A percentile compares a stretch with the other conserved stretches of the same genome.
phyloP scores from a whole-genome alignment of 2,888 invertebrate genomes.

The Boloria selene region DNA sequence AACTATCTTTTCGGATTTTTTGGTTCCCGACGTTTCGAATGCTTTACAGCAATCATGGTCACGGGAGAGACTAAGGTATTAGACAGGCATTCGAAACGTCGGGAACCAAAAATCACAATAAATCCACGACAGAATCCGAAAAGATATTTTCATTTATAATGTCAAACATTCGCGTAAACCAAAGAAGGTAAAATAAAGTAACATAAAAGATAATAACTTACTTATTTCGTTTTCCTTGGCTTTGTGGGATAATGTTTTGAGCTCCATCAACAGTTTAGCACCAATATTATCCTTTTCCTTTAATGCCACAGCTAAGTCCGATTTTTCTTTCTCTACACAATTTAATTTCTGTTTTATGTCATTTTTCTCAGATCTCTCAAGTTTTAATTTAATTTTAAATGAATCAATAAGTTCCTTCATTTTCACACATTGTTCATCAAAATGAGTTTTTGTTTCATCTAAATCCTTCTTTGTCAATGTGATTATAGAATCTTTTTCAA shows the following conservation, averaged over 20 bases:
- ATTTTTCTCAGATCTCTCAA: conserved; percentile 43
- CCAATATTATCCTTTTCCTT: conserved; percentile 45
- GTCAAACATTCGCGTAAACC: too few relatives aligned
- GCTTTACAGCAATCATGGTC: too few relatives aligned
- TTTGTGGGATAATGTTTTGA: conserved; percentile 39
- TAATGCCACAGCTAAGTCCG: conserved; percentile 44
- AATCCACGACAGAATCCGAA: too few relatives aligned
- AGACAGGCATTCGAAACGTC: too few relatives aligned
- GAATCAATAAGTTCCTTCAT: conserved; percentile 43
- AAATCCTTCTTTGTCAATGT: conserved; percentile 43
- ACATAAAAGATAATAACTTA: conserved; percentile 28
- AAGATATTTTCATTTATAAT: too few relatives aligned
- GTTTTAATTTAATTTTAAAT: conserved; percentile 42
- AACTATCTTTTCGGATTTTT: too few relatives aligned
- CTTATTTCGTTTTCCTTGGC: conserved; percentile 29
- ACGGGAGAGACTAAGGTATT: too few relatives aligned
- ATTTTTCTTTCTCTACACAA: conserved; percentile 45
- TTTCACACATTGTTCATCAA: conserved; percentile 44
- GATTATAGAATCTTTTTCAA: conserved; percentile 45
- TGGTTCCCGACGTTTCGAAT: too few relatives aligned
- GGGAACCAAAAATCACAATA: too few relatives aligned
- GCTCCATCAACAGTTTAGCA: conserved; percentile 44
- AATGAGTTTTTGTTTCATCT: conserved; percentile 39
- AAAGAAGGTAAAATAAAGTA: conserved; percentile 8
- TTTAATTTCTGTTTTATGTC: conserved; percentile 43